Base-by-base conservation (phyloP, 2,888 invertebrate species). In the Achlya flavicornis region DNA sequence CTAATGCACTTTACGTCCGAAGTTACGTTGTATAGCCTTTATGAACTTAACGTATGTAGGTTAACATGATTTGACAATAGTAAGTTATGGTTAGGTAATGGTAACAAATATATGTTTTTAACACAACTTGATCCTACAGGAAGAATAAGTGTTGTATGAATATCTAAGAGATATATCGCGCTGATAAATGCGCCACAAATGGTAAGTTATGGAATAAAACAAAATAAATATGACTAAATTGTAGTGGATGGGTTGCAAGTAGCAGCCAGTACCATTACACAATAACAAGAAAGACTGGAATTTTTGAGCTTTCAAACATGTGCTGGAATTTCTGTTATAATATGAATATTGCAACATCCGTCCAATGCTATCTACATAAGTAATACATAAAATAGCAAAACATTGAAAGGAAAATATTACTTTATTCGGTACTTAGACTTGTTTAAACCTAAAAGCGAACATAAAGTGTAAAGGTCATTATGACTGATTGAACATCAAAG, bases 401-500 rank as follows among this genome's bases (percentile, higher is more conserved):
- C 48, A 16, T 48, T 48, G 16, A 48, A 48, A 48, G 16, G n/a
- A 16, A 48, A 53, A 53, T n/a, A 8, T 26, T 26, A 26, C 53
- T 16, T 19, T 53, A n/a, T 10, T 53, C 10, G 16, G 1, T 10
- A 3, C 14, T 3, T 53, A 19, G 1, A 26, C 26, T 26, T 26
- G 26, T 26, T 48, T n/a, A 46, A 46, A 11, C 16, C 16, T 48
- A 19, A 19, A 19, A 48, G 16, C 16, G n/a, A 16, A 48, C 48
- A 4, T 53, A 53, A 16, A 53, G 48, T 53, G 48, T 19, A 3
- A 53, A 53, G 19, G 53, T 53, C 53, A 16, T 19, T 26, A 19
- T 53, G 53, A 53, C 53, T 53, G 53, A 53, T 53, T 53, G 53
- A 53, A 53, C 53, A 53, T 53, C 10, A 53, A 53, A 53, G 53